Base-by-base conservation (phyloP, 2,888 invertebrate genomes). In the Belgica antarctica region DNA sequence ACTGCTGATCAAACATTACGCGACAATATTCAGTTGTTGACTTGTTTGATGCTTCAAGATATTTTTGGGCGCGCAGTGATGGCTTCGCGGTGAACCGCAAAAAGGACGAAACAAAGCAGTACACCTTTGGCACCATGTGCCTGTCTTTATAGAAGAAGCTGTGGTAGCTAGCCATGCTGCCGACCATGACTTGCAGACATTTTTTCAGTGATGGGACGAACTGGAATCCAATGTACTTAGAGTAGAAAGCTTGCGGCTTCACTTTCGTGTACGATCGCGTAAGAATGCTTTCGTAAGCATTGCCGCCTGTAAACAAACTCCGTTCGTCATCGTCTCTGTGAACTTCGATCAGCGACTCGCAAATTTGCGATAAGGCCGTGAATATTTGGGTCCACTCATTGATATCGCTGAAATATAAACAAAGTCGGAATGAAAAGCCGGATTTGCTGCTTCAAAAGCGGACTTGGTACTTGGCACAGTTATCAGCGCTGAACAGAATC, bases 181-280 rank as follows among this genome's bases (percentile, higher is more conserved):
- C 7, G 8, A 47, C 65, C 7, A 66, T 8, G 25, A 66, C n/a
- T n/a, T n/a, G n/a, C n/a, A n/a, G n/a, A n/a, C n/a, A 27, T 17
- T 46, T 66, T 12, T 28, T 46, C 41, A 66, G 25, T 0, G 65
- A 66, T 5, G 41, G 19, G n/a, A 12, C 36, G 46, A 19, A 66
- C 22, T 94, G 94, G 82, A 94, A 94, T 24, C 92, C 94, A 71
- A 94, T 81, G 77, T 89, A 89, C 73, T 93, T 82, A 17, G 94
- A 94, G 80, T 93, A 95, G 80, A 95, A 95, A 76, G 90, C 89
- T 78, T 91, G 90, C 77, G 91, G 91, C 80, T 92, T 90, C 71
- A 94, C 85, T 8, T 12, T n/a, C 22, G 17, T 17, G 1, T 8
- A 7, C 3, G 52, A 22, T n/a, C 22, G 5, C 8, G 52, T 17